A percentile compares a stretch with the other conserved stretches of the same genome.
Evolutionary conservation across 2,113 vertebrate species (phyloP).

Genomic region (Otolemur garnettii): DNA sequence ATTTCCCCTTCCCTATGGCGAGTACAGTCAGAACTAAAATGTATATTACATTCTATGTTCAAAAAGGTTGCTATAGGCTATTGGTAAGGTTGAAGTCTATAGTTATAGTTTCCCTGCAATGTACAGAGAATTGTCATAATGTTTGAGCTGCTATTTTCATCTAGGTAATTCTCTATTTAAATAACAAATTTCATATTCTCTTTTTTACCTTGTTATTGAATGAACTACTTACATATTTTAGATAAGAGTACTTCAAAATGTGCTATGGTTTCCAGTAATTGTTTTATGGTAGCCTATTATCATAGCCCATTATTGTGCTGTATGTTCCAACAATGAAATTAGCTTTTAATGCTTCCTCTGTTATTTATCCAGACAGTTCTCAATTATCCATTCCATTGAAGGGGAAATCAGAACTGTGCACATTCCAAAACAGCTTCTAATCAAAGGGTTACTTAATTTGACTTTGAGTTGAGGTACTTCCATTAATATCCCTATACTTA

Average conservation of each 20-base stretch:
- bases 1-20: slow-evolving; percentile 5
- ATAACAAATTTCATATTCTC: slow-evolving; percentile 4
- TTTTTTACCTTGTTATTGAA: neutral
- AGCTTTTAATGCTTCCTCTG: slow-evolving; percentile 69
- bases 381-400: slow-evolving; percentile 67
- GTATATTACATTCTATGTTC: neutral
- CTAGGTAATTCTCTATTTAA: slow-evolving; percentile 42
- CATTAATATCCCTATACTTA: neutral
- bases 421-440: slow-evolving; percentile 39
- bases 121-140: neutral
- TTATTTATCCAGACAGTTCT: slow-evolving; percentile 72
- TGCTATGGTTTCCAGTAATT: slow-evolving; percentile 56
- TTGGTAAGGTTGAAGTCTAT: slow-evolving; percentile 18
- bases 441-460: slow-evolving; percentile 57
- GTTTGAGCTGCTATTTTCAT: slow-evolving; percentile 65
- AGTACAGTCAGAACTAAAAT: slow-evolving; percentile 45
- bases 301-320: slow-evolving; percentile 58
- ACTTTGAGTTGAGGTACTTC: slow-evolving; percentile 60
- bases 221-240: slow-evolving; percentile 58
- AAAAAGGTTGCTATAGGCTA: neutral
- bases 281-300: slow-evolving; percentile 66
- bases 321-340: slow-evolving; percentile 77
- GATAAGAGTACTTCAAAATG: slow-evolving; percentile 23
- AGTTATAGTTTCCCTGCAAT: neutral
- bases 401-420: slow-evolving; percentile 30